phyloP scores from a whole-genome alignment of 2,888 invertebrate species.

The Melinaea menophilus region DNA sequence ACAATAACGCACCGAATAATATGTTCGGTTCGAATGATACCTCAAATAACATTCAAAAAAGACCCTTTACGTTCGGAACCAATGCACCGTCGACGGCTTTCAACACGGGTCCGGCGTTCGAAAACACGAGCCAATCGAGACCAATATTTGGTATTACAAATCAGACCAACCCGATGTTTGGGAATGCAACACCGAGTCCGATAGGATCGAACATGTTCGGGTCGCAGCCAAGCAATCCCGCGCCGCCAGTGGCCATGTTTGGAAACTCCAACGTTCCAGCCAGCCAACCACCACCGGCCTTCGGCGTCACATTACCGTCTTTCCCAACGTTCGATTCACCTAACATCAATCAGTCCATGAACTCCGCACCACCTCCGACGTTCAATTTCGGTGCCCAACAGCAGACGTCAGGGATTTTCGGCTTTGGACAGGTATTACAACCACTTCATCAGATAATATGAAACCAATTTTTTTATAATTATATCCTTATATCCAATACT shows the following conservation, averaged over 20 bases:
- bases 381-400: constrained; percentile 54
- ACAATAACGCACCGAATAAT: constrained; percentile 37
- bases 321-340: constrained; percentile 49
- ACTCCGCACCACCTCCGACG: constrained; percentile 42
- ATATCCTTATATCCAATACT: neutral
- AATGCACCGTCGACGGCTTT: constrained; percentile 43
- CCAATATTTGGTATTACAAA: constrained; percentile 49
- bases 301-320: constrained; percentile 46
- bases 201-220: constrained; percentile 48
- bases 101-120: constrained; percentile 39
- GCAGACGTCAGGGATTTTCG: constrained; percentile 48
- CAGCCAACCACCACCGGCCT: constrained; percentile 38
- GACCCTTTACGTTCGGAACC: constrained; percentile 52
- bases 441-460: neutral
- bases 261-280: constrained; percentile 41
- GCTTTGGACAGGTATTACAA: constrained; percentile 58
- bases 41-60: constrained; percentile 43
- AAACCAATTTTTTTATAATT: neutral
- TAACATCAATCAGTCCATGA: constrained; percentile 25
- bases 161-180: constrained; percentile 47
- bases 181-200: constrained; percentile 40
- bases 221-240: constrained; percentile 36
- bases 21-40: constrained; percentile 44
- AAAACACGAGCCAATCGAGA: constrained; percentile 34
- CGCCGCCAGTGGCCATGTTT: constrained; percentile 45